These are phyloP conservation scores for Catharus ustulatus DNA, from an alignment of 2,797 vertebrate genomes.

Conservation along the genomic window DNA sequence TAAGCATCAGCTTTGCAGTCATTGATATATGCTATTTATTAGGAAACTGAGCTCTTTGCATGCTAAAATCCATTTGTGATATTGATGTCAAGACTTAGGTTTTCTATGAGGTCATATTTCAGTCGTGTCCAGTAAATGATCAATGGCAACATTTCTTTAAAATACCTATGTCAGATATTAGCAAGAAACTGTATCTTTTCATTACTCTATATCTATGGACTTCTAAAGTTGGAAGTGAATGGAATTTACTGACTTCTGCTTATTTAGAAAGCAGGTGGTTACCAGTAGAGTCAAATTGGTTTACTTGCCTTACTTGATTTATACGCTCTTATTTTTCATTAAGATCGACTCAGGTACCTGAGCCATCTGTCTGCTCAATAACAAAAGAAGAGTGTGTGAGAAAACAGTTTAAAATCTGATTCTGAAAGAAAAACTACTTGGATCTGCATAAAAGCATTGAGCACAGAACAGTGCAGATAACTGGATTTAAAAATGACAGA, in stretches of 20 bases:
- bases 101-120: not conserved
- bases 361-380: constrained; percentile 15
- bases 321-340: constrained; percentile 14
- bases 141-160: not conserved
- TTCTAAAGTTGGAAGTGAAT: not conserved
- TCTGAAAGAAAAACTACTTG: constrained; percentile 3
- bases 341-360: constrained; percentile 31
- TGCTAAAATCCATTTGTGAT: not conserved
- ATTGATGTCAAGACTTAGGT: not conserved
- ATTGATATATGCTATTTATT: not conserved
- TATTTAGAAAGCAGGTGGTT: not conserved
- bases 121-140: not conserved
- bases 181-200: not conserved
- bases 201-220: not conserved
- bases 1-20: not conserved
- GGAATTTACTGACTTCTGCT: not conserved
- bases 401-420: constrained; percentile 18
- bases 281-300: not conserved
- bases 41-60: not conserved
- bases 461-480: not conserved
- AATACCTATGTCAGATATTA: not conserved
- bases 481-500: constrained; percentile 1
- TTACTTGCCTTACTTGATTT: constrained; percentile 1
- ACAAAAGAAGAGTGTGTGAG: constrained; percentile 12
- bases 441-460: constrained; percentile 14